Percentiles rank a stretch among this genome's conserved stretches.
phyloP scores from a whole-genome alignment of 1,140 invertebrate species.

The Stegodyphus mimosarum region DNA sequence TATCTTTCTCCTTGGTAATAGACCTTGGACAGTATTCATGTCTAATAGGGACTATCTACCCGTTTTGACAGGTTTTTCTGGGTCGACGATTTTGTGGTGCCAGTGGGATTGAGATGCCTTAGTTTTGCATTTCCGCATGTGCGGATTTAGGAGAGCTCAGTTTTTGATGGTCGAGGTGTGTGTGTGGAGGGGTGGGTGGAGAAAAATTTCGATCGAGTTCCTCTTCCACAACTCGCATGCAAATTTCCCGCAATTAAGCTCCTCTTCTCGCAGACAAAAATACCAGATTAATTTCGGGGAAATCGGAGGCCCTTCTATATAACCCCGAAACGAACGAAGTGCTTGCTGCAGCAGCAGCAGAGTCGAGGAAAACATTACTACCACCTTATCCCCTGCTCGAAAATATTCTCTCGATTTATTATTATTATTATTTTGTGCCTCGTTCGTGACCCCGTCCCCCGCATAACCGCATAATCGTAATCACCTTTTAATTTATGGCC shows the following conservation, averaged over 20 bases:
- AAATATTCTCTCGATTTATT: conserved; percentile 42
- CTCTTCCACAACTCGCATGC: background rate
- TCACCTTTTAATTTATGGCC: conserved; percentile 61
- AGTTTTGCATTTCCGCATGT: too few species aligned
- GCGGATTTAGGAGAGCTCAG: too few species aligned
- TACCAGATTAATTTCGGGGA: conserved; percentile 35
- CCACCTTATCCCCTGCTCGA: background rate
- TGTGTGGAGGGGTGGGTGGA: too few species aligned
- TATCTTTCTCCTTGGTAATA: too few species aligned
- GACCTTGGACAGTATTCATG: too few species aligned
- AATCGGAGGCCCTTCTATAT: conserved; percentile 11
- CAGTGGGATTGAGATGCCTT: too few species aligned
- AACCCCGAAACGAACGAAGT: background rate
- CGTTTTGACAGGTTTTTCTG: too few species aligned
- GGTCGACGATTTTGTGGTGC: too few species aligned
- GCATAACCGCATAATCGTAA: conserved; percentile 60
- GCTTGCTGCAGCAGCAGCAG: too few species aligned
- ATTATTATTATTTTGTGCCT: conserved; percentile 39
- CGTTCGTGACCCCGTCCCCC: conserved; percentile 12
- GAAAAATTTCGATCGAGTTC: background rate
- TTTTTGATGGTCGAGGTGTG: too few species aligned
- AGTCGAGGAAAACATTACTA: conserved; percentile 24
- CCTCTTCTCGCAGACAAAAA: conserved; percentile 14
- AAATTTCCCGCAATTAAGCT: conserved; percentile 27
- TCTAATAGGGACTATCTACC: too few species aligned